Percentiles rank a stretch among this genome's conserved stretches.
These are phyloP conservation scores for Aphelenchoides fujianensis DNA, from an alignment of 1,140 invertebrate genomes.

Conservation along the genomic window DNA sequence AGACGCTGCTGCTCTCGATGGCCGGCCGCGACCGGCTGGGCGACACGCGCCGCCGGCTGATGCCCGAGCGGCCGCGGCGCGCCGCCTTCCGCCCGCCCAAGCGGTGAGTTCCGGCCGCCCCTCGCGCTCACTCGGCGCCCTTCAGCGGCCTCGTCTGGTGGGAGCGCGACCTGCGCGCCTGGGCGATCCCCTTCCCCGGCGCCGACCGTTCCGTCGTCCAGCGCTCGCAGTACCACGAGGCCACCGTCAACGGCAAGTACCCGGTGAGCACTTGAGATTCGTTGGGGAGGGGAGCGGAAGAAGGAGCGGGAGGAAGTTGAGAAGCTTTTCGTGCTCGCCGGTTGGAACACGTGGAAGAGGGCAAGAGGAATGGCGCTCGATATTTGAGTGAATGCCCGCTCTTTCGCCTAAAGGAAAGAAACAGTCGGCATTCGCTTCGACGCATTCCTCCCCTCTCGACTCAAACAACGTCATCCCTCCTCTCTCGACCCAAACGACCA, in stretches of 20 bases:
- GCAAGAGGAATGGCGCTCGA: too few species aligned
- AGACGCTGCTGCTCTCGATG: constrained; percentile 55
- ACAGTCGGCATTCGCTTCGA: too few species aligned
- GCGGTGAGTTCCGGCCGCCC: constrained; percentile 17
- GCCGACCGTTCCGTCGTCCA: constrained; percentile 76
- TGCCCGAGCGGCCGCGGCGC: constrained; percentile 57
- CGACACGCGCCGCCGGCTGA: constrained; percentile 50
- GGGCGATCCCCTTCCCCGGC: constrained; percentile 75
- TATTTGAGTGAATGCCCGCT: too few species aligned
- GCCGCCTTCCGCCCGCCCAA: constrained; percentile 46
- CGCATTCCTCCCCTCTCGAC: too few species aligned
- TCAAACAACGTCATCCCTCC: too few species aligned
- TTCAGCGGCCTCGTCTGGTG: constrained; percentile 67
- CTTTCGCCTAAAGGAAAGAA: too few species aligned
- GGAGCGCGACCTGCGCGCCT: constrained; percentile 68
- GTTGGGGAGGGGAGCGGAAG: too few species aligned
- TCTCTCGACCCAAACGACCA: too few species aligned
- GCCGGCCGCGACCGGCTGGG: constrained; percentile 51
- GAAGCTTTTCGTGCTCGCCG: too few species aligned
- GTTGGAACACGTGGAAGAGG: too few species aligned
- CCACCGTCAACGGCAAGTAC: constrained; percentile 70
- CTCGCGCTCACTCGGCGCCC: constrained; percentile 17
- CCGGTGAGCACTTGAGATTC: constrained; percentile 69
- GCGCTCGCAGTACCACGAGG: constrained; percentile 74
- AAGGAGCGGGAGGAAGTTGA: too few species aligned